phyloP scores from a whole-genome alignment of 2,888 invertebrate species.

The Leptopilina drosophilae region DNA sequence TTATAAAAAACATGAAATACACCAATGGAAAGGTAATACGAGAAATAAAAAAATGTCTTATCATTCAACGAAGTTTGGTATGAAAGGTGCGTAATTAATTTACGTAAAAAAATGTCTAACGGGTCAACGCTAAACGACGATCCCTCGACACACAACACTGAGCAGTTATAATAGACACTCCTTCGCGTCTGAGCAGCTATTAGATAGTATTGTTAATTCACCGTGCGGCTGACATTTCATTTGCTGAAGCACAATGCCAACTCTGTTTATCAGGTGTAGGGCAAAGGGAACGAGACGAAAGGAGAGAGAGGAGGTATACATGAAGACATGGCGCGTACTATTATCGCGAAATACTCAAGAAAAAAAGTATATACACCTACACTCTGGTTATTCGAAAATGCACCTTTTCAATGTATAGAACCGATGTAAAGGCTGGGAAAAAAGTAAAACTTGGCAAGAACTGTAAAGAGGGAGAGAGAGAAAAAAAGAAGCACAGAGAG shows the following conservation, averaged over 20 bases:
- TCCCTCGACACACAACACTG: slow-evolving; percentile 54
- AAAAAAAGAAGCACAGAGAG: not conserved
- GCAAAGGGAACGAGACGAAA: not conserved
- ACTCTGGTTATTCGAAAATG: slow-evolving; percentile 1
- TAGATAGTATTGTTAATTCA: slow-evolving; percentile 75
- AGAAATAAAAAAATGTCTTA: not conserved
- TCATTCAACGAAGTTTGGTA: not conserved
- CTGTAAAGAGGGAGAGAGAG: not conserved
- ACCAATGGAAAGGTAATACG: too few relatives aligned
- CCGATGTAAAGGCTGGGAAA: slow-evolving; percentile 13
- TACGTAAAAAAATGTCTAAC: slow-evolving; percentile 59
- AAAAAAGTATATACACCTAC: slow-evolving; percentile 45
- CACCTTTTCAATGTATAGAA: not conserved
- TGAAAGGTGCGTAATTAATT: slow-evolving; percentile 56
- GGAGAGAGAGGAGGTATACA: too few relatives aligned
- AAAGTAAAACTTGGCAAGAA: slow-evolving; percentile 24
- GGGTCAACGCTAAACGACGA: slow-evolving; percentile 56
- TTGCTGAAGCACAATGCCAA: slow-evolving; percentile 65
- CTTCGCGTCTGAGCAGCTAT: slow-evolving; percentile 69
- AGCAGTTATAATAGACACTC: slow-evolving; percentile 62
- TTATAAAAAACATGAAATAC: too few relatives aligned
- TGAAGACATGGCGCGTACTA: not conserved
- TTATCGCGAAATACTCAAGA: slow-evolving; percentile 48
- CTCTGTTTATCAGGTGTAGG: slow-evolving; percentile 42
- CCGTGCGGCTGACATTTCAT: slow-evolving; percentile 73